Evolutionary conservation across 2,888 invertebrate genomes (phyloP).

Genomic region (Aleiodes testaceus): DNA sequence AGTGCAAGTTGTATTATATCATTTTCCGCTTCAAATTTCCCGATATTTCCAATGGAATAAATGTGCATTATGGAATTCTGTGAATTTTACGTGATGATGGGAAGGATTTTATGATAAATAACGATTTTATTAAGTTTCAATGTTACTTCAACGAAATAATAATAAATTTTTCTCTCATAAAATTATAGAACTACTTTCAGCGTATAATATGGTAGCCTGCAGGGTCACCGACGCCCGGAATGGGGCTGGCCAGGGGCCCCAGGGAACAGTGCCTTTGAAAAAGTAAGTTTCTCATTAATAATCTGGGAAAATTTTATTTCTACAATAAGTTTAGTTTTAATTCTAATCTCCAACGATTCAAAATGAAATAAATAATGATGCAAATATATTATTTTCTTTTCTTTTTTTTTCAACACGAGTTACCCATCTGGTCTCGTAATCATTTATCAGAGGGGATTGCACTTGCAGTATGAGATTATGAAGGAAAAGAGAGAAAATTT

Average conservation of each 20-base stretch:
- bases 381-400: too few species aligned
- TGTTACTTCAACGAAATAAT: background rate
- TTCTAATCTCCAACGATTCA: slow-evolving; percentile 24
- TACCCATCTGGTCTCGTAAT: slow-evolving; percentile 34
- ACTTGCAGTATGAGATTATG: slow-evolving; percentile 51
- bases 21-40: too few species aligned
- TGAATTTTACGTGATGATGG: background rate
- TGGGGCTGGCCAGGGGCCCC: slow-evolving; percentile 82
- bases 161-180: slow-evolving; percentile 55
- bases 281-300: slow-evolving; percentile 82
- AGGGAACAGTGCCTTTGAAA: slow-evolving; percentile 97
- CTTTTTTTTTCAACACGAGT: background rate
- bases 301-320: too few species aligned
- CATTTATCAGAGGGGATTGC: slow-evolving; percentile 56
- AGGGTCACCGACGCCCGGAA: slow-evolving; percentile 95
- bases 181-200: slow-evolving; percentile 81
- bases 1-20: background rate
- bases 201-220: slow-evolving; percentile 99
- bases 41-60: too few species aligned
- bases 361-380: slow-evolving; percentile 35
- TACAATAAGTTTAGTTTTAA: background rate
- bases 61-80: too few species aligned
- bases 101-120: background rate
- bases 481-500: background rate
- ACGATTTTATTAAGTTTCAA: too few species aligned